Conservation (phyloP, 2,888 invertebrate species). For the Myopa tessellatipennis region DNA sequence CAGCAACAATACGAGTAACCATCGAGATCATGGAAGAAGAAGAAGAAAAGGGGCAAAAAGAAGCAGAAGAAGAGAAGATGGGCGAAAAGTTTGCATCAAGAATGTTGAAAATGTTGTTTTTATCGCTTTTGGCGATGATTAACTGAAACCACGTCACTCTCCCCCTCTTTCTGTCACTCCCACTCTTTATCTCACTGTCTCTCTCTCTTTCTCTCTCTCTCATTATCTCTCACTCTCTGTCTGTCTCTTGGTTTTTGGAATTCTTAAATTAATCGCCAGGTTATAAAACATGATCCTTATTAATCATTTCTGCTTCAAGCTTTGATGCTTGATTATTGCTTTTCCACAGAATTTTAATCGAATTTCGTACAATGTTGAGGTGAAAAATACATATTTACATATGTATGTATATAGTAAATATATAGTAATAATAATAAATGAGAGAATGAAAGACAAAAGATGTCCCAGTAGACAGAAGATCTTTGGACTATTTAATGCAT, state of each 20-base stretch:
- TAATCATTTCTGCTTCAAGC: constrained; percentile 24
- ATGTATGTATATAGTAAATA: too few species aligned
- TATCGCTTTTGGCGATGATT: constrained; percentile 21
- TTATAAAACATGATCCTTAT: constrained; percentile 39
- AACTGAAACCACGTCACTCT: too few species aligned
- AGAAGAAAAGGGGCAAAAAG: background rate
- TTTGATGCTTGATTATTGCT: background rate
- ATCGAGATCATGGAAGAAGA: background rate
- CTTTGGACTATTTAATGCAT: too few species aligned
- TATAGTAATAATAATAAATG: too few species aligned
- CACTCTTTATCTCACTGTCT: background rate
- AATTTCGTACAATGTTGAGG: background rate
- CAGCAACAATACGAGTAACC: constrained; percentile 26
- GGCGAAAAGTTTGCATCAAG: background rate
- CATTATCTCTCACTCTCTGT: too few species aligned
- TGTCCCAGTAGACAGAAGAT: too few species aligned
- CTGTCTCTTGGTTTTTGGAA: background rate
- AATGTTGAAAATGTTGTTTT: constrained; percentile 8
- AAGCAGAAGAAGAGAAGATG: background rate
- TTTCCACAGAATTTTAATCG: constrained; percentile 11
- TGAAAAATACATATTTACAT: too few species aligned
- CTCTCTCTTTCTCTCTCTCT: too few species aligned
- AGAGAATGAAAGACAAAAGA: too few species aligned
- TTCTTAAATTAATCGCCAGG: constrained; percentile 33
- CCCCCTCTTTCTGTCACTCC: too few species aligned